Evolutionary conservation across 1,140 invertebrate species (phyloP), one percentile per base, ranked within the genome.

Genomic region (Drosophila carrolli): DNA sequence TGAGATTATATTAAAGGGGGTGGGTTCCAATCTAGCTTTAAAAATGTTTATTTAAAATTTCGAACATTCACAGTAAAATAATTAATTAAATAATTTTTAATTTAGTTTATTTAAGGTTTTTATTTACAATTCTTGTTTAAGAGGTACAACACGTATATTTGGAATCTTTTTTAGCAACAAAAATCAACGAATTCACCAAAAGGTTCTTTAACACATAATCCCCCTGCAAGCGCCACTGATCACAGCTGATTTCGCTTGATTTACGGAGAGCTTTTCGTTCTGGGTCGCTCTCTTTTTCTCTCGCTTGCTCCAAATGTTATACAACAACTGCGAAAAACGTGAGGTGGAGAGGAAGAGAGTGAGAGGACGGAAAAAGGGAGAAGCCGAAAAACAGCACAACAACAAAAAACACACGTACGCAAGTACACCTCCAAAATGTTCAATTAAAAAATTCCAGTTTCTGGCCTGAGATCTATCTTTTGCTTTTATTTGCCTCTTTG

Each of bases 361-460:
- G 13, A 63, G 51, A 41, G 38, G 29, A 35, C 35, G 11, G 10
- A 53, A 62, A 53, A 55, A 0, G 60, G 35, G 41, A 59, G 41
- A 66, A 60, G 46, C 43, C 40, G 43, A 51, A 66, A 51, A 43
- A 61, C 56, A 41, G 27, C 38, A 29, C 40, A 56, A 58, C 60
- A 43, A 35, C 60, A 23, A 62, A 38, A 60, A 63, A 62, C 63
- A 88, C 59, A 68, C 60, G 54, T 54, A 57, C 60, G 43, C 56
- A 16, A 54, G 47, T 73, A 73, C 71, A 73, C 71, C 57, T 61
- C 27, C 48, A 41, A 81, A 83, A 83, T 63, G 59, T 75, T 71
- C 63, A 78, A 83, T 78, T 75, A 83, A 82, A 81, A 82, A 81
- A 78, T 75, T 75, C 75, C 50, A 82, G 70, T 82, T 81, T 81